Evolutionary conservation across 2,113 vertebrate genomes (phyloP).

Genomic region (Microtus pennsylvanicus): DNA sequence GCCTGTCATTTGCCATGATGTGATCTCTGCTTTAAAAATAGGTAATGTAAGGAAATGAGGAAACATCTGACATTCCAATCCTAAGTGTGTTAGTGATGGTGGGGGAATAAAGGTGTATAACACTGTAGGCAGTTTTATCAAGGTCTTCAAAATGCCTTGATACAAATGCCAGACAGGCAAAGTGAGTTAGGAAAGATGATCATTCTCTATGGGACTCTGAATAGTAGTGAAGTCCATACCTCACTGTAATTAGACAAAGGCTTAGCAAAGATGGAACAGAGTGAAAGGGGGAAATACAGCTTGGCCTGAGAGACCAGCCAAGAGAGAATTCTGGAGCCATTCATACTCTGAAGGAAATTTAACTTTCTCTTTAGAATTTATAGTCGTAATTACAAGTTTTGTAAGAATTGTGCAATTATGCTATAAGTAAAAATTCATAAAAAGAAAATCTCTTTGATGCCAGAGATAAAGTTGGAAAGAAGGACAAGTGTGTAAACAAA

Average conservation of each 20-base stretch:
- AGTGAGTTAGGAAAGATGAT: neutral
- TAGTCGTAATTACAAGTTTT: neutral
- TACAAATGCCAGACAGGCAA: neutral
- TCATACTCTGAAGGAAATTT: neutral
- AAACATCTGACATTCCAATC: neutral
- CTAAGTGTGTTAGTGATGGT: neutral
- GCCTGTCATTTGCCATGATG: neutral
- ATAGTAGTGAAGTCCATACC: neutral
- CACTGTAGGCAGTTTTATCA: neutral
- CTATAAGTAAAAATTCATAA: neutral
- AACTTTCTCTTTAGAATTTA: neutral
- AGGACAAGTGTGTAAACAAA: neutral
- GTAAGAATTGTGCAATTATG: neutral
- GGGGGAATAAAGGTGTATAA: neutral
- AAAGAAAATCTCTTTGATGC: neutral
- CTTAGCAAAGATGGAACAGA: neutral
- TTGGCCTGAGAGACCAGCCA: neutral
- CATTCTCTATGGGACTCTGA: neutral
- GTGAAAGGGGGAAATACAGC: neutral
- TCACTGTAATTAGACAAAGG: neutral
- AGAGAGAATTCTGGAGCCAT: neutral
- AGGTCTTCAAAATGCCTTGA: slow-evolving; percentile 30
- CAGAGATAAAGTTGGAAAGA: neutral
- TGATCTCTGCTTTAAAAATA: slow-evolving; percentile 41
- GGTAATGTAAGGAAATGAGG: neutral